phyloP scores from a whole-genome alignment of 2,888 invertebrate species.

The Candidula unifasciata region DNA sequence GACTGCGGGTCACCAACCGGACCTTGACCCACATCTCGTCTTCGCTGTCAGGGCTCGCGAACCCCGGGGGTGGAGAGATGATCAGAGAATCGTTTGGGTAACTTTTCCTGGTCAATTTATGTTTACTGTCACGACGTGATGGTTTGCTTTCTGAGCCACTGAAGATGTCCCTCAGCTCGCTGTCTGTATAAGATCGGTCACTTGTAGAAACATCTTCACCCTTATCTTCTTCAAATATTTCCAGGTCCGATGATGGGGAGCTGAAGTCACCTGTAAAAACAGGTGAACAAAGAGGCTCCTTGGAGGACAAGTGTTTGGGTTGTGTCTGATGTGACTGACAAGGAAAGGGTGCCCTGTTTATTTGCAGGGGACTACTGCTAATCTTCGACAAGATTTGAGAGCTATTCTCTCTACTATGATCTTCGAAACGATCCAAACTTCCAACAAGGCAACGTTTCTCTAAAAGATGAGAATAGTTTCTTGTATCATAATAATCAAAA shows the following conservation, averaged over 20 bases:
- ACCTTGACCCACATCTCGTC: conserved; percentile 19
- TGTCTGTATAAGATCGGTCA: not conserved
- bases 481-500: no score
- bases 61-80: conserved; percentile 24
- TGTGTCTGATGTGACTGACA: not conserved
- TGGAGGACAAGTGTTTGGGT: not conserved
- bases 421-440: no score
- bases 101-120: conserved; percentile 8
- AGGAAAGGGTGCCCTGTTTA: not conserved
- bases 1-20: not conserved
- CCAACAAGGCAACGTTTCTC: no score
- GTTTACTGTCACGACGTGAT: no score
- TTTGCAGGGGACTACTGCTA: not conserved
- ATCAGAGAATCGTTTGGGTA: conserved; percentile 24
- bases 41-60: not conserved
- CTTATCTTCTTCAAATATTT: not conserved
- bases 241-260: not conserved
- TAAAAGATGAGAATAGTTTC: no score
- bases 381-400: not conserved
- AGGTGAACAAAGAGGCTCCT: no score
- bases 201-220: not conserved
- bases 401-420: not conserved
- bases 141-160: not conserved
- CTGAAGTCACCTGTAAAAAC: not conserved
- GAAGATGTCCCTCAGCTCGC: not conserved